A percentile compares a stretch with the other conserved stretches of the same genome.
Evolutionary conservation across 92 coral and sea anemone species (phyloP).

Genomic region (Porites divaricata): DNA sequence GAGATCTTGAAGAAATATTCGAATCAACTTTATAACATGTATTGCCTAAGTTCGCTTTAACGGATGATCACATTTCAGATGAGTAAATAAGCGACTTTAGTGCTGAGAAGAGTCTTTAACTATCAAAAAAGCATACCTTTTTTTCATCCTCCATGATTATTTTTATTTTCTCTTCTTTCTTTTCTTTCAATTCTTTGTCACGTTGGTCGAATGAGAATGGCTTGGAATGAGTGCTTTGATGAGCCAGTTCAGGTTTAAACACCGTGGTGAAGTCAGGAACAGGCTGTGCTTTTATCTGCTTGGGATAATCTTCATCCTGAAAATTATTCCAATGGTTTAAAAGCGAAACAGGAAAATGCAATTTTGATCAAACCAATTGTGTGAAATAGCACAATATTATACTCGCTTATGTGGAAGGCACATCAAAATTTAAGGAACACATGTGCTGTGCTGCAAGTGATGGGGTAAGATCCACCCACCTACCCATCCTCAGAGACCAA

Average conservation of each 20-base stretch:
- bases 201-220: constrained; percentile 93
- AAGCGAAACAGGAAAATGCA: no score
- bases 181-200: constrained; percentile 72
- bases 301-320: constrained; percentile 36
- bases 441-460: no score
- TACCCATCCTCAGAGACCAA: no score
- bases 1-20: no score
- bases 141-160: constrained; percentile 81
- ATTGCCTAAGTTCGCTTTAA: background rate
- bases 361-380: no score
- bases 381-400: no score
- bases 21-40: no score
- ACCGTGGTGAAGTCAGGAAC: constrained; percentile 85
- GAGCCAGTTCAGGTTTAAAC: constrained; percentile 87
- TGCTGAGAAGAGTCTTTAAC: background rate
- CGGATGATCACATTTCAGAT: background rate
- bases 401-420: no score
- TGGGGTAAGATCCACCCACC: no score
- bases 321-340: background rate
- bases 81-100: background rate
- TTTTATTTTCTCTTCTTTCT: constrained; percentile 84
- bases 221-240: constrained; percentile 65
- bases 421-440: no score
- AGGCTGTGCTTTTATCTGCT: constrained; percentile 84
- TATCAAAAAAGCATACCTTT: constrained; percentile 54